phyloP scores from a whole-genome alignment of 2,113 vertebrate species.

The Misgurnus mizolepis region DNA sequence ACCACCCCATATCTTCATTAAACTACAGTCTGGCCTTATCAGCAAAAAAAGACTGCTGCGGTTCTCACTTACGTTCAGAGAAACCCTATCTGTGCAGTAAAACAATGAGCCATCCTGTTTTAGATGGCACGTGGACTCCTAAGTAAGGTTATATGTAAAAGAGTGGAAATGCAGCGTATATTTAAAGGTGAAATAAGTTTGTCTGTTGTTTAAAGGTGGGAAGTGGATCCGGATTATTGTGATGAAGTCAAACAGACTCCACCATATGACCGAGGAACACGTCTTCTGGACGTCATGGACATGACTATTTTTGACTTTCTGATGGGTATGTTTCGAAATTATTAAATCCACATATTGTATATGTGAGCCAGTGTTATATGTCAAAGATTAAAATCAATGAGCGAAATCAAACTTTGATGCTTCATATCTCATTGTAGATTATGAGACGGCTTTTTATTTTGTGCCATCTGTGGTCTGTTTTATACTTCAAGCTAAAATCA shows the following conservation, averaged over 20 bases:
- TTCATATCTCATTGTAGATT: no score
- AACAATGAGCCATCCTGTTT: conserved; percentile 41
- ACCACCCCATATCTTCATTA: conserved; percentile 53
- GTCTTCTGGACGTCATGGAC: conserved; percentile 96
- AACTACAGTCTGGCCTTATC: conserved; percentile 46
- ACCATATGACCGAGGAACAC: conserved; percentile 86
- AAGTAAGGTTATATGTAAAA: not conserved
- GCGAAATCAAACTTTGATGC: no score
- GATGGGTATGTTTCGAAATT: conserved; percentile 80
- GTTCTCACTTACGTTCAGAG: conserved; percentile 20
- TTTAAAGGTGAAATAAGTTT: conserved; percentile 21
- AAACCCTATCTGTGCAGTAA: conserved; percentile 28
- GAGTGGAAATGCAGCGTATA: not conserved
- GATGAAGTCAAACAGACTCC: conserved; percentile 96
- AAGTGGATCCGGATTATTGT: conserved; percentile 95
- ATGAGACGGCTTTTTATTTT: no score
- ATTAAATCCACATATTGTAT: not conserved
- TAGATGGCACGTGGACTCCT: conserved; percentile 1
- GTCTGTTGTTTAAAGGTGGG: conserved; percentile 82
- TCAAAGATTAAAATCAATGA: no score
- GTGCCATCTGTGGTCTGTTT: no score
- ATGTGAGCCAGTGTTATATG: no score
- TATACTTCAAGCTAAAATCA: no score
- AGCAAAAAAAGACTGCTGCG: conserved; percentile 37
- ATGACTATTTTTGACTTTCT: conserved; percentile 98